Evolutionary conservation across 2,888 invertebrate genomes (phyloP).

Genomic region (Celastrina argiolus): DNA sequence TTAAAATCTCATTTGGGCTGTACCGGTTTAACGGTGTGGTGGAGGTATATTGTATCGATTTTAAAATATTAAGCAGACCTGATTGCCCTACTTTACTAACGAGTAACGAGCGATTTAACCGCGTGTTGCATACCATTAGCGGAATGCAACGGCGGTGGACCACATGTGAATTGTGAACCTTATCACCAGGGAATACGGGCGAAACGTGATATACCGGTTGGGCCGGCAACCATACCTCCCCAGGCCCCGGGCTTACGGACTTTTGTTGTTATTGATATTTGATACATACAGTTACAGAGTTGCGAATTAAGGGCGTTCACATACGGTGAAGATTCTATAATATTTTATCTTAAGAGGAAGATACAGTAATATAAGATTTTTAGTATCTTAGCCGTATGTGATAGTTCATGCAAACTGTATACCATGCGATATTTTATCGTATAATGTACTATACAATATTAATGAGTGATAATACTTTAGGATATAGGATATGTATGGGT

Average conservation of each 20-base stretch:
- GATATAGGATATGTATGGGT: too few species aligned
- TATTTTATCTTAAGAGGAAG: too few species aligned
- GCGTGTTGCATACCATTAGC: neutral
- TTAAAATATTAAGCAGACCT: neutral
- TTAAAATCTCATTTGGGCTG: neutral
- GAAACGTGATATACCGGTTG: too few species aligned
- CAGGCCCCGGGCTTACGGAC: neutral
- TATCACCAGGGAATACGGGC: too few species aligned
- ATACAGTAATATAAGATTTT: too few species aligned
- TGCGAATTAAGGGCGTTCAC: too few species aligned
- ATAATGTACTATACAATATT: too few species aligned
- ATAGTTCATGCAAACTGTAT: too few species aligned
- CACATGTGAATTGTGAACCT: neutral
- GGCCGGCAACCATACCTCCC: neutral
- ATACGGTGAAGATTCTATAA: too few species aligned
- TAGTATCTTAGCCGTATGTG: too few species aligned
- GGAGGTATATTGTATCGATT: constrained; percentile 2
- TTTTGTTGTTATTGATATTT: neutral
- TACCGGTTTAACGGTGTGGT: neutral
- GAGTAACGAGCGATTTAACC: constrained; percentile 14
- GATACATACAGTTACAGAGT: neutral
- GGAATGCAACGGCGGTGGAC: neutral
- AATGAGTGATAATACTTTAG: too few species aligned
- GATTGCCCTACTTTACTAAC: constrained; percentile 18
- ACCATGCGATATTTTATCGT: too few species aligned